phyloP scores from a whole-genome alignment of 2,888 invertebrate species.

The Catonia carolina region DNA sequence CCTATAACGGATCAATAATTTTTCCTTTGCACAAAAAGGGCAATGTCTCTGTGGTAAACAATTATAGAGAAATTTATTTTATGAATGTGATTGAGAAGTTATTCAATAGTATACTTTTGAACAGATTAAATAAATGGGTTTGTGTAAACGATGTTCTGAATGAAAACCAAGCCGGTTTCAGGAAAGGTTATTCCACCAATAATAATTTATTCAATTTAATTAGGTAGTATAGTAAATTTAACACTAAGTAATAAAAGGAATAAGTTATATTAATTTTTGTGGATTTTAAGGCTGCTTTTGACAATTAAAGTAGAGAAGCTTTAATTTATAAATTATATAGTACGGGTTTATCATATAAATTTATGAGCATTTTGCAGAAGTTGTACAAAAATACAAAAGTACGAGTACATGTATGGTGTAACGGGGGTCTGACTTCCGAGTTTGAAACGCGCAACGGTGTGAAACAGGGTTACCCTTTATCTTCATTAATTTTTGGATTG shows the following conservation, averaged over 20 bases:
- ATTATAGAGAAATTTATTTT: constrained; percentile 17
- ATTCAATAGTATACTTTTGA: constrained; percentile 4
- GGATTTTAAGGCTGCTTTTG: constrained; percentile 26
- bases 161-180: constrained; percentile 17
- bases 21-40: constrained; percentile 19
- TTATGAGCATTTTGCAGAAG: constrained; percentile 20
- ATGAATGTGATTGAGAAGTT: constrained; percentile 10
- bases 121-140: constrained; percentile 10
- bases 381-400: constrained; percentile 15
- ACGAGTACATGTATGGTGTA: constrained; percentile 10
- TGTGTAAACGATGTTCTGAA: not conserved
- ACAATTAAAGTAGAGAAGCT: constrained; percentile 25
- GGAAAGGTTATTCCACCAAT: constrained; percentile 11
- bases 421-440: constrained; percentile 16
- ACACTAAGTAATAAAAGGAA: constrained; percentile 19
- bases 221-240: constrained; percentile 15
- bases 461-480: constrained; percentile 28
- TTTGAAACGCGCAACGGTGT: constrained; percentile 25
- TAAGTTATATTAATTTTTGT: constrained; percentile 25
- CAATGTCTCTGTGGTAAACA: not conserved
- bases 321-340: constrained; percentile 23
- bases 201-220: too few relatives aligned
- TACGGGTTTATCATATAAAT: constrained; percentile 20
- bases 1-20: constrained; percentile 1
- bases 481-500: constrained; percentile 24